Evolutionary conservation across 1,140 invertebrate species (phyloP), one percentile per base, ranked within the genome.

Genomic region (Chironomus striatipennis): DNA sequence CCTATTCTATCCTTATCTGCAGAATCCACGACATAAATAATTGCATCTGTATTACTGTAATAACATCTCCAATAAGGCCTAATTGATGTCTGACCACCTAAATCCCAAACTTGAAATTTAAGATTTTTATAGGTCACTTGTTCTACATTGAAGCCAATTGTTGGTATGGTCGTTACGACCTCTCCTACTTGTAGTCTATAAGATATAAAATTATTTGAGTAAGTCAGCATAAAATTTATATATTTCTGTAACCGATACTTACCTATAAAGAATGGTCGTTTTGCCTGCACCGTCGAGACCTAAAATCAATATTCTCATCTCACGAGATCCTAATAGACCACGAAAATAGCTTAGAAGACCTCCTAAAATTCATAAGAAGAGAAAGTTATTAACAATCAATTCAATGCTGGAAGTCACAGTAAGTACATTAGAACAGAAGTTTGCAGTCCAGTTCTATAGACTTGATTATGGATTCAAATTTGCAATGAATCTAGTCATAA

Each of bases 1-100:
- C 96, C 96, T 87, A 99, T 98, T 85, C 98, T 87, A 86, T 99
- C 98, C 83, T 93, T 90, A 84, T 99, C 98, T 77, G 96, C 97
- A 74, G 97, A 98, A 83, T 99, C 98, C 65, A 99, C 97, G 57
- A 99, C 98, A 86, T 99, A 99, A 79, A 99, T 98, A 80, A 99
- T 98, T 79, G 98, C 98, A 88, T 99, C 98, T 82, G 98, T 99
- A 84, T 99, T 99, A 74, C 96, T 97, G 85, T 98, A 99, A 84
- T 99, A 99, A 88, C 98, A 99, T 84, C 98, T 88, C 98, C 98
- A 99, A 81, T 99, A 99, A 15, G 98, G 98, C 85, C 97, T 86
- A 80, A 90, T 90, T 86, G 96, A 98, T 74, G 97, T 99, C 85
- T 99, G 97, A 79, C 97, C 97, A 76, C 97, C 97, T 74, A 99